Evolutionary conservation across 1,140 invertebrate genomes (phyloP).

Genomic region (Bilobella aurantiaca): DNA sequence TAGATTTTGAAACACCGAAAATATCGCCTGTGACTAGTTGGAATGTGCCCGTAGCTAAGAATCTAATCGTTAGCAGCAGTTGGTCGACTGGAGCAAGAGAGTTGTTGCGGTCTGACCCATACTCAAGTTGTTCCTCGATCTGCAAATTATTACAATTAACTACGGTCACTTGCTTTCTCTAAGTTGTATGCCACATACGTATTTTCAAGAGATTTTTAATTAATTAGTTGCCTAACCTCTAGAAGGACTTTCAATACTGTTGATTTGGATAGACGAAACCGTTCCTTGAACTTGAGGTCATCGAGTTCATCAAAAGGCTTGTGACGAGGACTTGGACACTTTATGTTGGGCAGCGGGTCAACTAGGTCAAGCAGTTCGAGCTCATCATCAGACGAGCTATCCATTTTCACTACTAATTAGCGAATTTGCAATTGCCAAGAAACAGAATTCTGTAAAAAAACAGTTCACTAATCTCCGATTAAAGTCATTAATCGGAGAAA

Average conservation of each 20-base stretch:
- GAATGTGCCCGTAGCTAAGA: conserved; percentile 15
- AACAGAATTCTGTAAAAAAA: background rate
- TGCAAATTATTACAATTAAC: background rate
- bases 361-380: background rate
- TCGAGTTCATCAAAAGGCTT: background rate
- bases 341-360: background rate
- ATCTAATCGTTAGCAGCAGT: conserved; percentile 1
- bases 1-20: conserved; percentile 24
- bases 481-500: conserved; percentile 2
- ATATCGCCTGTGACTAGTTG: conserved; percentile 24
- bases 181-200: too few relatives aligned
- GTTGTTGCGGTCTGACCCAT: background rate
- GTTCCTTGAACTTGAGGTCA: background rate
- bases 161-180: too few relatives aligned
- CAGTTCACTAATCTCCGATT: too few relatives aligned
- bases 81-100: conserved; percentile 2
- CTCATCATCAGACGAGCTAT: background rate
- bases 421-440: background rate
- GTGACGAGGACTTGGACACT: background rate
- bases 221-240: too few relatives aligned
- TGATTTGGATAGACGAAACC: background rate
- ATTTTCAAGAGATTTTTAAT: too few relatives aligned
- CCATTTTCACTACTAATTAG: background rate
- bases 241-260: background rate
- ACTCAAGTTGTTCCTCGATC: conserved; percentile 6